phyloP scores from a whole-genome alignment of 2,797 vertebrate genomes.

The Harpagifer antarcticus region DNA sequence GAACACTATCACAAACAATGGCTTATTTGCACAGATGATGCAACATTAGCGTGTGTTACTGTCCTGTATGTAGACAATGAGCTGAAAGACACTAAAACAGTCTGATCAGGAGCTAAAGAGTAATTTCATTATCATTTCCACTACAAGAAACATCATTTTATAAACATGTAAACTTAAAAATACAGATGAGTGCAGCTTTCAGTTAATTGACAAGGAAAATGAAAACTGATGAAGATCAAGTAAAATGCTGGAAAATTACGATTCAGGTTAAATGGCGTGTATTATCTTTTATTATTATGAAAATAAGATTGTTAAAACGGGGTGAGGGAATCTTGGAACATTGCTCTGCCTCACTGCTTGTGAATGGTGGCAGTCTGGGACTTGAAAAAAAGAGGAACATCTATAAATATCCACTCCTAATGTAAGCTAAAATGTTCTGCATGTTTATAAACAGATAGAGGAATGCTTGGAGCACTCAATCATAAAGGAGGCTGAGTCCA shows the following conservation, averaged over 20 bases:
- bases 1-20: too few species aligned
- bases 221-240: neutral
- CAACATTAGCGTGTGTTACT: too few species aligned
- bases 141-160: neutral
- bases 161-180: neutral
- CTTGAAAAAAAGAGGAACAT: neutral
- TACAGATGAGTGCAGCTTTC: neutral
- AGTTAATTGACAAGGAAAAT: neutral
- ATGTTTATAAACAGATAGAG: conserved; percentile 30
- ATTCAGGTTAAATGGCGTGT: neutral
- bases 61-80: neutral
- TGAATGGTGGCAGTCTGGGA: neutral
- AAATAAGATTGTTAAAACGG: neutral
- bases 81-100: neutral
- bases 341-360: neutral
- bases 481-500: neutral
- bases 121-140: neutral
- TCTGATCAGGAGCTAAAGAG: neutral
- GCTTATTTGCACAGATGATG: too few species aligned
- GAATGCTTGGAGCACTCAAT: conserved; percentile 3
- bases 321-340: neutral
- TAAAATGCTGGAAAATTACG: too few species aligned
- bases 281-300: neutral
- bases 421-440: conserved; percentile 11
- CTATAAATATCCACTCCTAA: neutral